Evolutionary conservation across 2,797 vertebrate species (phyloP), one percentile per base, ranked within the genome.

Genomic region (Leuciscus waleckii): DNA sequence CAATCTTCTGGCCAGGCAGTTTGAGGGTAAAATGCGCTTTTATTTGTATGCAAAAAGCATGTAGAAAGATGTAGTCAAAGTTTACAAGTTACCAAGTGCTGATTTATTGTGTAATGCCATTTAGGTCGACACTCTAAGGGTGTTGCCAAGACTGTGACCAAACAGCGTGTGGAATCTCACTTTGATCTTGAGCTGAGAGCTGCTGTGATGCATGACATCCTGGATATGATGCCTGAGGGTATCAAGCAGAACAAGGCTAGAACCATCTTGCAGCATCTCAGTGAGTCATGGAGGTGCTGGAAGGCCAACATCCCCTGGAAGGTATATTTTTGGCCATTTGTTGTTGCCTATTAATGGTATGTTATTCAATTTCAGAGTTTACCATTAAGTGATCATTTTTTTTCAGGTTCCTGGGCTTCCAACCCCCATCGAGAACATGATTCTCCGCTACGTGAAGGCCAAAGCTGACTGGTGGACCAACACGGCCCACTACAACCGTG

Each of bases 391-490:
- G 14, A 17, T 41, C 1, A 11, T 9, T 29, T 54, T 71, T 80
- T 76, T 79, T 32, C 85, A 99, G 98, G 98, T 99, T 32, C 98
- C 98, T 0, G 98, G 98, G 7, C 94, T 99, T 71, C 98, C 98
- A 65, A 99, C 98, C 35, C 98, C 98, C 39, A 99, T 99, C 81
- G 98, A 99, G 92, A 99, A 99, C 94, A 99, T 99, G 98, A 99
- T 99, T 92, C 93, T 99, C 92, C 96, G 98, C 26, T 99, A 99
- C 0, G 98, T 99, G 91, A 99, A 99, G 90, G 98, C 98, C 61
- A 99, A 99, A 93, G 98, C 98, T 49, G 98, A 99, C 91, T 99
- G 98, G 98, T 99, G 98, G 98, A 99, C 98, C 88, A 99, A 99
- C 88, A 99, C 98, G 0, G 98, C 98, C 35, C 98, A 99, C 92